A percentile compares a stretch with the other conserved stretches of the same genome.
Evolutionary conservation across 2,113 vertebrate species (phyloP).

Genomic region (Gracilinanus agilis): DNA sequence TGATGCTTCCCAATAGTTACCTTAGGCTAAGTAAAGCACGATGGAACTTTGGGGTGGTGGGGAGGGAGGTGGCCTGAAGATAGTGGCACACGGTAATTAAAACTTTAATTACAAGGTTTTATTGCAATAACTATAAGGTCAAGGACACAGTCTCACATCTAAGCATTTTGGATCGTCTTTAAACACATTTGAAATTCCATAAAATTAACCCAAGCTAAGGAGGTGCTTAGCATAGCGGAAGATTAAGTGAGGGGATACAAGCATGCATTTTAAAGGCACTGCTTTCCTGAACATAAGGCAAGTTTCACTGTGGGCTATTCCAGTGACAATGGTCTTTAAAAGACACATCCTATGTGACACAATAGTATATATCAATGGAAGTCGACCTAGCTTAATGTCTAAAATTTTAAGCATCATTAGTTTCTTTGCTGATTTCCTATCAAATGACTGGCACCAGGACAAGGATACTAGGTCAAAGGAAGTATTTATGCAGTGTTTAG

Average conservation of each 20-base stretch:
- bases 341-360: conserved; percentile 3
- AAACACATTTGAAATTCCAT: conserved; percentile 59
- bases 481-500: conserved; percentile 12
- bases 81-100: conserved; percentile 83
- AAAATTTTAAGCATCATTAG: conserved; percentile 38
- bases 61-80: conserved; percentile 25
- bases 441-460: conserved; percentile 38
- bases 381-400: conserved; percentile 11
- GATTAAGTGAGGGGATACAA: conserved; percentile 43
- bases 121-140: conserved; percentile 83
- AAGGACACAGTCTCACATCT: conserved; percentile 56
- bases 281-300: conserved; percentile 39
- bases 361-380: conserved; percentile 30
- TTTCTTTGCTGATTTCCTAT: conserved; percentile 29
- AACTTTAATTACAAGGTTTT: conserved; percentile 83
- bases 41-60: conserved; percentile 73
- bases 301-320: background rate
- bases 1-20: conserved; percentile 76
- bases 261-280: conserved; percentile 17
- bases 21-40: conserved; percentile 85
- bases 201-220: conserved; percentile 47
- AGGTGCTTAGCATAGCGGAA: conserved; percentile 21
- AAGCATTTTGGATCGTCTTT: conserved; percentile 50
- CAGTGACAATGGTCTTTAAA: conserved; percentile 7
- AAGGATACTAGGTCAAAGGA: conserved; percentile 43